These are phyloP conservation scores for Pristionchus arcanus DNA, from an alignment of 2,888 invertebrate genomes.

Conservation along the genomic window DNA sequence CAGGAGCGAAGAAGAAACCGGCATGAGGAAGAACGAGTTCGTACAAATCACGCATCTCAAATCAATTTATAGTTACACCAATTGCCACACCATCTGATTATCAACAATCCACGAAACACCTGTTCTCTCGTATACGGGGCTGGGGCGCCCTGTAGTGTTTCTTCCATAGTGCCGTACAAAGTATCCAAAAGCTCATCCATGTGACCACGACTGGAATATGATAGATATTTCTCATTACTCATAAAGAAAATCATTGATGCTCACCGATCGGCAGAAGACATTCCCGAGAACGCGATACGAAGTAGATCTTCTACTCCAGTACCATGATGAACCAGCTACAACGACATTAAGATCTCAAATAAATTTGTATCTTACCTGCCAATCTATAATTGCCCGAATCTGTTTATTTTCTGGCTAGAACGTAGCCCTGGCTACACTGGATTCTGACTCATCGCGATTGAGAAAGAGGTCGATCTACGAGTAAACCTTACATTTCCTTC, in stretches of 20 bases:
- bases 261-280: background rate
- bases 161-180: background rate
- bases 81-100: background rate
- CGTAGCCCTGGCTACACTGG: background rate
- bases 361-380: too few species aligned
- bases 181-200: background rate
- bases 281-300: background rate
- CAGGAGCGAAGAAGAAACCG: slow-evolving; percentile 40
- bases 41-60: slow-evolving; percentile 22
- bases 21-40: slow-evolving; percentile 19
- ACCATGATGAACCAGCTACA: slow-evolving; percentile 15
- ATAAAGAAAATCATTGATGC: background rate
- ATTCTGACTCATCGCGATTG: background rate
- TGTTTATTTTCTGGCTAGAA: background rate
- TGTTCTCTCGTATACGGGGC: slow-evolving; percentile 25
- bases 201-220: background rate
- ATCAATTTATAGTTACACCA: background rate
- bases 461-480: background rate
- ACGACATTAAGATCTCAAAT: too few species aligned
- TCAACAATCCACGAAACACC: background rate
- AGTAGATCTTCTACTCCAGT: slow-evolving; percentile 33
- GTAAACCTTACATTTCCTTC: slow-evolving; percentile 30
- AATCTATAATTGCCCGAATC: too few species aligned
- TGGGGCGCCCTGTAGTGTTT: background rate
- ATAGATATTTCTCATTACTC: background rate